Base-by-base conservation (phyloP, 2,113 vertebrate genomes). In the Hydropotes inermis region DNA sequence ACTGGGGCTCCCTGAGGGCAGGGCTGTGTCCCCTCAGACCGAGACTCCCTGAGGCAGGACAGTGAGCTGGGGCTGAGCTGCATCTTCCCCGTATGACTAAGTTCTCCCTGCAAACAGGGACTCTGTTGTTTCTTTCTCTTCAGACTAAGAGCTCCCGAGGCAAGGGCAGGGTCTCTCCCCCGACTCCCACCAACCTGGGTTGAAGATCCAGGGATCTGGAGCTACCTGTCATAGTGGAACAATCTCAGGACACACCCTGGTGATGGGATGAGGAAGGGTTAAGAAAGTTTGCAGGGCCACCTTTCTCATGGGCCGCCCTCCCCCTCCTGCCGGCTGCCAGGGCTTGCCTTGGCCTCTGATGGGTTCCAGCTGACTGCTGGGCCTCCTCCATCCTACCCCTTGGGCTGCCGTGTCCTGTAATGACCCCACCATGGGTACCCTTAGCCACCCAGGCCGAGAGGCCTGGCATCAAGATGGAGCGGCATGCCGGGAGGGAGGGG, bases 281-380 rank as follows among this genome's bases (percentile, higher is more conserved):
- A 98, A 97, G 82, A 17, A 45, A 47, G 60, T 5, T n/a, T 10
- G 2, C 64, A 60, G 95, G 81, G 89, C 94, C 95, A 97, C 92
- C 94, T 96, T 96, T 85, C 94, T 78, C 78, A 87, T 85, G 47
- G 94, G 81, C 90, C 12, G 16, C 87, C 88, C 88, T 78, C 90
- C 76, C 90, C 54, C 11, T 67, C 83, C 85, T 5, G 50, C 95
- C 36, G 1, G 60, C 91, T 96, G 92, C 95, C 97, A 97, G 94
- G 79, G 57, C 88, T 91, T 36, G 86, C 76, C 85, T 94, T 93
- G 90, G 92, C 86, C 91, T 96, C 94, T 98, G 96, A 98, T 97
- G 97, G 95, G 50, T 96, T 98, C 98, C 98, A 98, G 97, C 97
- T 98, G 97, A 98, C 97, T 86, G 97, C 85, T 95, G 87, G 96